These are phyloP conservation scores for Guaruba guarouba DNA, from an alignment of 2,113 vertebrate genomes.

Conservation along the genomic window DNA sequence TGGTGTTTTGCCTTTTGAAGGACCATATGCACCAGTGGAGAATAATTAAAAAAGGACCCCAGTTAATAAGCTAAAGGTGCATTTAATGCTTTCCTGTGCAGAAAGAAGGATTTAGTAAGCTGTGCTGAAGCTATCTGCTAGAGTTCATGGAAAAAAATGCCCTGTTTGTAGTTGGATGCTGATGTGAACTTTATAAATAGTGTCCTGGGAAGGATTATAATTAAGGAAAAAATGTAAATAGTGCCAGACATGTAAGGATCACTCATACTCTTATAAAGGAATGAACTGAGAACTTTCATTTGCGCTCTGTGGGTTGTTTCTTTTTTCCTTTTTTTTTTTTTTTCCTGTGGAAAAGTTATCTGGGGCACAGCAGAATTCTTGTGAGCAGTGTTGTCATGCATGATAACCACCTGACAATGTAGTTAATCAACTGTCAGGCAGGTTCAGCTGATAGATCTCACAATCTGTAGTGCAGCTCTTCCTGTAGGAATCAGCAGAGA, in stretches of 20 bases:
- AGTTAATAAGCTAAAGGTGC: rapidly evolving
- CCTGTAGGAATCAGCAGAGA: not conserved
- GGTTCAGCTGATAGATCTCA: not conserved
- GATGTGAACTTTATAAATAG: not conserved
- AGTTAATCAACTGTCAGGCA: not conserved
- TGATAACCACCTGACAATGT: not conserved
- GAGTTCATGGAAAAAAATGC: not conserved
- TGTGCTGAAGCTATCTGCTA: not conserved
- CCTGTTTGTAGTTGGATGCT: not conserved
- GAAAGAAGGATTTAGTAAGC: not conserved
- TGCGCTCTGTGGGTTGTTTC: not conserved
- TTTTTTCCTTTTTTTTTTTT: rapidly evolving
- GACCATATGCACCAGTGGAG: rapidly evolving
- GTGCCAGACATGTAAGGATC: not conserved
- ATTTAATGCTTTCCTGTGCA: rapidly evolving
- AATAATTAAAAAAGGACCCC: rapidly evolving
- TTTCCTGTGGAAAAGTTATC: not conserved
- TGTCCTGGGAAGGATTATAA: not conserved
- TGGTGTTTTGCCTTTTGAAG: rapidly evolving
- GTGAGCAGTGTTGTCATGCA: rapidly evolving
- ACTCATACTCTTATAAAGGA: not conserved
- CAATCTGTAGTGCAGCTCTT: not conserved
- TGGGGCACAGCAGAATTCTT: not conserved
- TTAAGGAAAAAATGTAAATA: not conserved
- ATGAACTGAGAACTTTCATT: not conserved